Evolutionary conservation across 2,888 invertebrate species (phyloP).

Genomic region (Dolichomitus sp.): DNA sequence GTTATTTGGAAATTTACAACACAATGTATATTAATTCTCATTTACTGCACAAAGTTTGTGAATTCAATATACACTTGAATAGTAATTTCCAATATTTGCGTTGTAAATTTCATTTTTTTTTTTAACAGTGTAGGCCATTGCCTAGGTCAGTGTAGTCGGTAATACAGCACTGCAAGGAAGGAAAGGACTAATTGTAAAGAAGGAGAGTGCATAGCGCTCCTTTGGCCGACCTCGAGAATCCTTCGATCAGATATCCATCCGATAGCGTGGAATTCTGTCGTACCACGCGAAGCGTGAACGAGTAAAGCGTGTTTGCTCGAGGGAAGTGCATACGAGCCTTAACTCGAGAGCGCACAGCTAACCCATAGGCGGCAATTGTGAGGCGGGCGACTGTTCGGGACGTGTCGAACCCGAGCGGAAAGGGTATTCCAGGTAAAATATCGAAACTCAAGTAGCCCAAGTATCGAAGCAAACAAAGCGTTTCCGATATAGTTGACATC

Average conservation of each 20-base stretch:
- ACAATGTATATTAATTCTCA: too few species aligned
- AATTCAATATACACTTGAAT: too few species aligned
- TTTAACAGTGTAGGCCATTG: too few species aligned
- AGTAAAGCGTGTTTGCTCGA: constrained; percentile 60
- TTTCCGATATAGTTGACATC: constrained; percentile 61
- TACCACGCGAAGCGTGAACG: constrained; percentile 65
- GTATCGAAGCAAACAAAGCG: constrained; percentile 51
- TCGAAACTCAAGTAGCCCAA: constrained; percentile 38
- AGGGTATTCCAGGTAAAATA: constrained; percentile 47
- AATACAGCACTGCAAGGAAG: not conserved
- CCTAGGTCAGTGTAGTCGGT: too few species aligned
- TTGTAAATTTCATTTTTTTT: too few species aligned
- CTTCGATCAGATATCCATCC: constrained; percentile 66
- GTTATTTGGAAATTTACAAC: too few species aligned
- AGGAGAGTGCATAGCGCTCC: constrained; percentile 17
- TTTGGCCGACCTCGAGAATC: constrained; percentile 58
- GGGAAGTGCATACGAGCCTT: constrained; percentile 22
- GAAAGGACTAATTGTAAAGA: constrained; percentile 36
- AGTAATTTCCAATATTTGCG: too few species aligned
- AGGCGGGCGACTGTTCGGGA: not conserved
- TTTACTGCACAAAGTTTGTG: too few species aligned
- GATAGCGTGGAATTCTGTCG: constrained; percentile 65
- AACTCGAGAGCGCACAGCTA: not conserved
- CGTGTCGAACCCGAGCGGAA: constrained; percentile 28
- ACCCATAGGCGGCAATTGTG: not conserved